Evolutionary conservation across 2,113 vertebrate genomes (phyloP).

Genomic region (Urocolius indicus): DNA sequence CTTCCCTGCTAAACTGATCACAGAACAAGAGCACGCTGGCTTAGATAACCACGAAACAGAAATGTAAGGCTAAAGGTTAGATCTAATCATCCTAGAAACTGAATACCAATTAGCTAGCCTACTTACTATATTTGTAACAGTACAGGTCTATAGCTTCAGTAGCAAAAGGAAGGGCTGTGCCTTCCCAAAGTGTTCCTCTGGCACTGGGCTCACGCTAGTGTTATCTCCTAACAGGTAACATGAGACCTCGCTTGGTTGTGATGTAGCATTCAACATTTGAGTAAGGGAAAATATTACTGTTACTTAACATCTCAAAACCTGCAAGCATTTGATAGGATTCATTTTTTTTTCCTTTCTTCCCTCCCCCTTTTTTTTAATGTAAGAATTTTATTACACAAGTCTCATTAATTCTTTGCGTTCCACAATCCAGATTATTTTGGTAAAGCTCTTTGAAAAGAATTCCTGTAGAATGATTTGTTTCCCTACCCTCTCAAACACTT

Average conservation of each 20-base stretch:
- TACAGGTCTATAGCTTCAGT: not conserved
- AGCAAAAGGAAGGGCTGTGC: not conserved
- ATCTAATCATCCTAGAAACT: not conserved
- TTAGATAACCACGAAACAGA: not conserved
- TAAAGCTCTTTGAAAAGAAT: not conserved
- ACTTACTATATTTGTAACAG: constrained; percentile 17
- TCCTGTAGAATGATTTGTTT: not conserved
- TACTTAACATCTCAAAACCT: not conserved
- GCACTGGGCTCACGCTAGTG: not conserved
- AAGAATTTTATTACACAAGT: not conserved
- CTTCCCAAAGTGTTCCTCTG: not conserved
- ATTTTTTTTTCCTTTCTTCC: too few relatives aligned
- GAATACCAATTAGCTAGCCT: constrained; percentile 27
- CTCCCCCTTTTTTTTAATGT: too few relatives aligned
- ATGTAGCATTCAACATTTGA: not conserved
- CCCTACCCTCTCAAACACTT: not conserved
- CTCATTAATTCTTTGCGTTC: not conserved
- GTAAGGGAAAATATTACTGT: not conserved
- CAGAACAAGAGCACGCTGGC: not conserved
- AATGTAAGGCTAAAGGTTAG: constrained; percentile 17
- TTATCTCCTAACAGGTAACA: not conserved
- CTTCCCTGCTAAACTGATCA: not conserved
- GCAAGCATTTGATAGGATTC: not conserved
- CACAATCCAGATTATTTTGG: not conserved
- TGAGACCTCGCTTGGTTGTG: not conserved